Evolutionary conservation across 2,888 invertebrate genomes (phyloP).

Genomic region (Drosophila nr. medialis): DNA sequence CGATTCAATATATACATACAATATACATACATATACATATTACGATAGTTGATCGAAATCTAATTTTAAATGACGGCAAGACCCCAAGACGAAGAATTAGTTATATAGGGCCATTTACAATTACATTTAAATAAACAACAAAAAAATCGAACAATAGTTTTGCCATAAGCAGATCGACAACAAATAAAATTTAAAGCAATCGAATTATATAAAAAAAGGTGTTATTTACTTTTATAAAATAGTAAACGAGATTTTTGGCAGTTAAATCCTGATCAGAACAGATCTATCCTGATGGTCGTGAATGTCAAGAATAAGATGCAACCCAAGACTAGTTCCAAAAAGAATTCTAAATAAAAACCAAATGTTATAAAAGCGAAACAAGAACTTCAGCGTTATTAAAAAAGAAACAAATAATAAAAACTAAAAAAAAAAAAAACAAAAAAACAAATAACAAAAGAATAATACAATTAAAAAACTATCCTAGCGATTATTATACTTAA

Average conservation of each 20-base stretch:
- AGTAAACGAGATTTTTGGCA: slow-evolving; percentile 41
- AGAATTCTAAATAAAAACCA: slow-evolving; percentile 32
- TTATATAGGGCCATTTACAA: slow-evolving; percentile 69
- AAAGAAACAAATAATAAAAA: slow-evolving; percentile 2
- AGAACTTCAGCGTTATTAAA: slow-evolving; percentile 34
- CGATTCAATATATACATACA: slow-evolving; percentile 68
- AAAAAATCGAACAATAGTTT: slow-evolving; percentile 65
- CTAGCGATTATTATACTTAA: slow-evolving; percentile 53
- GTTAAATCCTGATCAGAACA: slow-evolving; percentile 33
- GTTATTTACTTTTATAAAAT: slow-evolving; percentile 69
- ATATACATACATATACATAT: slow-evolving; percentile 61
- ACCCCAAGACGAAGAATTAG: slow-evolving; percentile 40
- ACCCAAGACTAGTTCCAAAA: slow-evolving; percentile 59
- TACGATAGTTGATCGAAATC: slow-evolving; percentile 62
- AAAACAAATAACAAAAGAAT: slow-evolving; percentile 23
- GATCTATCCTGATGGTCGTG: slow-evolving; percentile 31
- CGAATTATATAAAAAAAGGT: slow-evolving; percentile 15
- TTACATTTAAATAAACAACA: slow-evolving; percentile 53
- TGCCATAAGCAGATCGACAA: slow-evolving; percentile 38
- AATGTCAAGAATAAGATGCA: slow-evolving; percentile 30
- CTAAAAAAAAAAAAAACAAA: slow-evolving; percentile 2
- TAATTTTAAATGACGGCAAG: slow-evolving; percentile 47
- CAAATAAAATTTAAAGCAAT: slow-evolving; percentile 6
- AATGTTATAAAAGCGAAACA: slow-evolving; percentile 17
- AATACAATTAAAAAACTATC: slow-evolving; percentile 43